These are phyloP conservation scores for Amphiduros pacificus DNA, from an alignment of 2,888 invertebrate species.

Conservation along the genomic window DNA sequence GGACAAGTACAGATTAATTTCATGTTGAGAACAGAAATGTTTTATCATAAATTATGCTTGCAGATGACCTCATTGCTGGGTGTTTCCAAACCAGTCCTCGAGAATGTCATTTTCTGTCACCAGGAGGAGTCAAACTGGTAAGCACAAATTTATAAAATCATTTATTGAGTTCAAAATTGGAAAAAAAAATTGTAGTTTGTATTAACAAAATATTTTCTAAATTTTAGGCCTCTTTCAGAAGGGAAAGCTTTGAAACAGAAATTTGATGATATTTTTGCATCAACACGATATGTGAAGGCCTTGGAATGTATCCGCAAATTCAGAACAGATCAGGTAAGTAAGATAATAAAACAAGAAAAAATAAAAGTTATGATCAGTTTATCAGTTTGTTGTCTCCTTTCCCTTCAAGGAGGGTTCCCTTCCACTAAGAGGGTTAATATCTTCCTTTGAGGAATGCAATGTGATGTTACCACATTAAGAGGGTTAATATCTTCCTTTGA, in stretches of 20 bases:
- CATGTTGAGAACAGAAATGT: too few relatives aligned
- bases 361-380: too few relatives aligned
- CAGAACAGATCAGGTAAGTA: constrained; percentile 47
- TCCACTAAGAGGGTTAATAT: too few relatives aligned
- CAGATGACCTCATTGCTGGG: constrained; percentile 76
- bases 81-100: constrained; percentile 91
- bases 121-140: constrained; percentile 95
- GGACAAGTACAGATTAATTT: too few relatives aligned
- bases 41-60: constrained; percentile 63
- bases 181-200: too few relatives aligned
- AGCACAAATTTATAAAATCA: constrained; percentile 4
- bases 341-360: neutral
- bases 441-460: too few relatives aligned
- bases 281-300: constrained; percentile 87
- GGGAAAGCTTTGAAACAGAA: constrained; percentile 89
- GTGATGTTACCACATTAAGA: too few relatives aligned
- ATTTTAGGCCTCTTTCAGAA: constrained; percentile 82
- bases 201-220: too few relatives aligned
- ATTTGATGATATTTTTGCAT: constrained; percentile 98
- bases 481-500: too few relatives aligned
- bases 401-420: too few relatives aligned
- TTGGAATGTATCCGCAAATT: constrained; percentile 67
- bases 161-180: too few relatives aligned
- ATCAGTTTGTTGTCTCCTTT: too few relatives aligned
- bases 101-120: constrained; percentile 97